phyloP scores from a whole-genome alignment of 1,140 invertebrate genomes.

The Cryptotermes secundus region DNA sequence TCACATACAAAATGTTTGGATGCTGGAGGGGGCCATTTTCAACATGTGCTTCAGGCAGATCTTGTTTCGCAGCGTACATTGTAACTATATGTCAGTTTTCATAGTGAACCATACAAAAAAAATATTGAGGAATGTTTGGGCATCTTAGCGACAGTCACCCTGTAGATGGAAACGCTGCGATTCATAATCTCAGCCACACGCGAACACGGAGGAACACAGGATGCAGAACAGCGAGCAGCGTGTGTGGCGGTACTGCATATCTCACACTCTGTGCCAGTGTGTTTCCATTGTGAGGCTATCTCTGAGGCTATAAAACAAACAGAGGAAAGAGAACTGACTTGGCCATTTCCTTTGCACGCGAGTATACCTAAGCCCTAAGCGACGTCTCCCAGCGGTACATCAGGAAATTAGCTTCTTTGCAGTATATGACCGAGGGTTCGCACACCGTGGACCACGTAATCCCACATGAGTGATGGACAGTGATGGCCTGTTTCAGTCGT shows the following conservation, averaged over 20 bases:
- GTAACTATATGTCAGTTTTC: too few species aligned
- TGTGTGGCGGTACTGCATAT: not conserved
- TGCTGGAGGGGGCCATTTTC: too few species aligned
- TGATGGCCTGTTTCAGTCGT: not conserved
- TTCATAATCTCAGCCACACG: too few species aligned
- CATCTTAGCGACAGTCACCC: too few species aligned
- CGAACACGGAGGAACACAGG: not conserved
- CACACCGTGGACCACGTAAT: slow-evolving; percentile 8
- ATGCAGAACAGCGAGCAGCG: not conserved
- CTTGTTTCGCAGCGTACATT: too few species aligned
- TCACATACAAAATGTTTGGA: too few species aligned
- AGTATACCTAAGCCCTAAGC: not conserved
- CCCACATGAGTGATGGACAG: not conserved
- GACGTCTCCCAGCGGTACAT: not conserved
- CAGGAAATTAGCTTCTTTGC: slow-evolving; percentile 16
- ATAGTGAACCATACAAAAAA: too few species aligned
- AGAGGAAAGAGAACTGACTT: not conserved
- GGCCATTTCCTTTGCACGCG: slow-evolving; percentile 1
- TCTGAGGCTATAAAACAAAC: not conserved
- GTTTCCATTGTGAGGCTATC: not conserved
- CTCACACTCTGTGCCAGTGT: not conserved
- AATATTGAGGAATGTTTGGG: too few species aligned
- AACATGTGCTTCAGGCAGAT: too few species aligned
- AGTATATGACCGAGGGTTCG: not conserved
- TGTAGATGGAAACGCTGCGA: too few species aligned